A percentile compares a stretch with the other conserved stretches of the same genome.
Evolutionary conservation across 2,888 invertebrate genomes (phyloP).

Genomic region (Xestia rhomboidea): DNA sequence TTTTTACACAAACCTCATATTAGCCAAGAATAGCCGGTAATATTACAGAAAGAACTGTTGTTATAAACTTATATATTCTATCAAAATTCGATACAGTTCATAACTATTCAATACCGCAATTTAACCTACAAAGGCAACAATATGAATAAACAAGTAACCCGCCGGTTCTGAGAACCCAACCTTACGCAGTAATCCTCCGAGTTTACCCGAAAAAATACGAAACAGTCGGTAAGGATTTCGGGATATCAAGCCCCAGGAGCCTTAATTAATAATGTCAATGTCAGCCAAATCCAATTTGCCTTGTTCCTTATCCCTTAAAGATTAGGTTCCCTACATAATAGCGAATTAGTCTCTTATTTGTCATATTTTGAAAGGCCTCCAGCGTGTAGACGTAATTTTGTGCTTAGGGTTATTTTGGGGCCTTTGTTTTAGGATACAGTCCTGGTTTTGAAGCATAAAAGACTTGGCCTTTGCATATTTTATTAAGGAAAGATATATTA

Average conservation of each 20-base stretch:
- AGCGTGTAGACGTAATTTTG: constrained; percentile 14
- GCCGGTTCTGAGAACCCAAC: constrained; percentile 21
- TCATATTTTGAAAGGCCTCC: constrained; percentile 49
- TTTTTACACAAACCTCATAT: neutral
- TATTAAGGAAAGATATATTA: neutral
- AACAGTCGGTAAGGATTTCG: constrained; percentile 60
- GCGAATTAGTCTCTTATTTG: constrained; percentile 49
- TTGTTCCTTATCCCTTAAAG: constrained; percentile 60
- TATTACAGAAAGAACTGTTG: neutral
- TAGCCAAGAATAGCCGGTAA: neutral
- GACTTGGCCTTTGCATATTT: neutral
- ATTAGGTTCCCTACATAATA: constrained; percentile 50
- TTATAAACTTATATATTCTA: constrained; percentile 10
- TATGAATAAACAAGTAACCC: constrained; percentile 32
- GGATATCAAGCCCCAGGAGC: constrained; percentile 44
- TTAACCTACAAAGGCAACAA: constrained; percentile 23
- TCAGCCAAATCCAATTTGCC: constrained; percentile 63
- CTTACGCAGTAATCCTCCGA: constrained; percentile 35
- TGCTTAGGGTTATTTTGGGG: neutral
- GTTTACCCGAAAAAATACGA: constrained; percentile 57
- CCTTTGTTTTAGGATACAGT: constrained; percentile 18
- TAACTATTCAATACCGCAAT: constrained; percentile 23
- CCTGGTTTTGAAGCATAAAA: neutral
- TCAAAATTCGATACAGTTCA: constrained; percentile 20
- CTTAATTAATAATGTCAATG: constrained; percentile 67